These are phyloP conservation scores for Kryptolebias ocellatus DNA, from an alignment of 2,797 vertebrate genomes.

Conservation along the genomic window DNA sequence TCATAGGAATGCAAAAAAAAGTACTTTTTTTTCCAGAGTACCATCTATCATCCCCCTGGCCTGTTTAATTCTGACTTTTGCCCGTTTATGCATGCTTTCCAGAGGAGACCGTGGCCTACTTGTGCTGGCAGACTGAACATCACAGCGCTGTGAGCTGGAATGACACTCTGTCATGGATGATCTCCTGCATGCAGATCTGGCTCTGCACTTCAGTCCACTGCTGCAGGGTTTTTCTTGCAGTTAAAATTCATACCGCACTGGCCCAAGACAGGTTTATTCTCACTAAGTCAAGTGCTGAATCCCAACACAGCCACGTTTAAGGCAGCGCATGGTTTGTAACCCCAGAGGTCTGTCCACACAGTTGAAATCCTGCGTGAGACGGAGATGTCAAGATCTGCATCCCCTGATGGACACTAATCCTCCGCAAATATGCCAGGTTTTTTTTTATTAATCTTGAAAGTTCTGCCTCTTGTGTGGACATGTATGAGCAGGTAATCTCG, in stretches of 20 bases:
- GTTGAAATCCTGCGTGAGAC: slow-evolving; percentile 41
- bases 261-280: slow-evolving; percentile 63
- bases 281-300: slow-evolving; percentile 56
- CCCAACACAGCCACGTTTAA: slow-evolving; percentile 49
- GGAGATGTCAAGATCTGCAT: slow-evolving; percentile 40
- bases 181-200: slow-evolving; percentile 70
- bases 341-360: slow-evolving; percentile 45
- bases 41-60: slow-evolving; percentile 59
- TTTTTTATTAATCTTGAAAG: slow-evolving; percentile 64
- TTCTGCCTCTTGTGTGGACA: slow-evolving; percentile 46
- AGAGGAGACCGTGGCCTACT: slow-evolving; percentile 74
- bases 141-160: slow-evolving; percentile 78
- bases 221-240: slow-evolving; percentile 63
- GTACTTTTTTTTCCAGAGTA: slow-evolving; percentile 47
- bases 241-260: slow-evolving; percentile 68
- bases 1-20: slow-evolving; percentile 13
- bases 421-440: slow-evolving; percentile 63
- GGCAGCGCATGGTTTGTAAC: slow-evolving; percentile 38
- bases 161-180: slow-evolving; percentile 82
- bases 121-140: slow-evolving; percentile 77
- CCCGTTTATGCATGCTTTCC: slow-evolving; percentile 60
- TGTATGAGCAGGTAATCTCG: slow-evolving; percentile 18
- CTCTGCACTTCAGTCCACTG: slow-evolving; percentile 55
- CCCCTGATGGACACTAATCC: slow-evolving; percentile 72
- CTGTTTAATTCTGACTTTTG: slow-evolving; percentile 69